phyloP scores from a whole-genome alignment of 2,113 vertebrate genomes.

The Coturnix japonica region DNA sequence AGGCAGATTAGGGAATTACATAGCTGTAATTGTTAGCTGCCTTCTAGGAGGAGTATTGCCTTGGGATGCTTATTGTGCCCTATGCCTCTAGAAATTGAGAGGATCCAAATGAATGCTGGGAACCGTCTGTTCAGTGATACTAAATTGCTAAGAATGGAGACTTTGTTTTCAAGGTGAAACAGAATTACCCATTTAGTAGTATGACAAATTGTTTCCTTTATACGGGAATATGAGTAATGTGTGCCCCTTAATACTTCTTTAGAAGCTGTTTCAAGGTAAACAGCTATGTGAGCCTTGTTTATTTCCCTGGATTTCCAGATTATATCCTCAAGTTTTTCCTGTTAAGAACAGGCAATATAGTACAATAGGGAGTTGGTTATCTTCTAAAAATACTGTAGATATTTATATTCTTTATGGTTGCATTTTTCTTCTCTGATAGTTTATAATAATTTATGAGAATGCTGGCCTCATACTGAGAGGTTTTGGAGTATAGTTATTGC shows the following conservation, averaged over 20 bases:
- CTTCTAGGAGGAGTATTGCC: neutral
- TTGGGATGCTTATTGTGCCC: neutral
- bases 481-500: neutral
- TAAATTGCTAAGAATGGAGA: neutral
- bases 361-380: neutral
- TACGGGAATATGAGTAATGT: neutral
- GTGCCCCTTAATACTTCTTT: neutral
- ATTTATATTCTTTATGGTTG: neutral
- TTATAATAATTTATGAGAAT: neutral
- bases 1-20: neutral
- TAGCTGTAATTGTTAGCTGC: neutral
- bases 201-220: neutral
- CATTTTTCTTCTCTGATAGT: neutral
- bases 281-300: neutral
- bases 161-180: neutral
- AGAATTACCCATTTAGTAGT: neutral
- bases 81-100: neutral
- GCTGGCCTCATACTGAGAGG: neutral
- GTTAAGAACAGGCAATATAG: neutral
- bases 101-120: neutral
- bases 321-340: neutral
- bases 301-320: neutral
- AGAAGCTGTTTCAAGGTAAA: neutral
- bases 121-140: fast-evolving
- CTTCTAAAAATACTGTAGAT: neutral